Evolutionary conservation across 2,888 invertebrate genomes (phyloP).

Genomic region (Oscheius sp.): DNA sequence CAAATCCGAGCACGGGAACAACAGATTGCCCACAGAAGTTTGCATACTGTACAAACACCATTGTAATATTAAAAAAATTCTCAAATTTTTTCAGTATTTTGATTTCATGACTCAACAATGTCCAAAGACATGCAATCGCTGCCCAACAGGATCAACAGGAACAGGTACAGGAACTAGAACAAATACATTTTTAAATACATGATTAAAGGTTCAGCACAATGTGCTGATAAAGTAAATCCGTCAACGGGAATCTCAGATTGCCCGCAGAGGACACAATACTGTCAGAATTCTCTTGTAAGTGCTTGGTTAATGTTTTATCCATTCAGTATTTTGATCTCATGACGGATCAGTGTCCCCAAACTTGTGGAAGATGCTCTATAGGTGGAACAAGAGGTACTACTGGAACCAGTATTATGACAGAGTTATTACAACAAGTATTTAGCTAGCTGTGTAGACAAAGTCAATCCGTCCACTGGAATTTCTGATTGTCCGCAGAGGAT

Average conservation of each 20-base stretch:
- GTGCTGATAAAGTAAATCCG: conserved; percentile 9
- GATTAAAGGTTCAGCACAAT: too few relatives aligned
- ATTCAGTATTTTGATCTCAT: conserved; percentile 1
- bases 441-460: neutral
- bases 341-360: conserved; percentile 1
- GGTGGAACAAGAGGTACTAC: neutral
- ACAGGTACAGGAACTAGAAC: too few relatives aligned
- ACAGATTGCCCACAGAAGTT: too few relatives aligned
- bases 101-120: too few relatives aligned
- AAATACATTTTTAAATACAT: too few relatives aligned
- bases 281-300: neutral
- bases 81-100: too few relatives aligned
- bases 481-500: neutral
- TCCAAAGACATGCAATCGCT: too few relatives aligned
- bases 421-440: too few relatives aligned
- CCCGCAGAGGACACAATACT: neutral
- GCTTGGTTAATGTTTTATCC: neutral
- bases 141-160: too few relatives aligned
- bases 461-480: neutral
- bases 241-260: neutral
- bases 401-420: neutral
- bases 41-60: too few relatives aligned
- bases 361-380: neutral
- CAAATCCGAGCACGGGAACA: too few relatives aligned
- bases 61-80: too few relatives aligned